Conservation (phyloP, 2,797 vertebrate genomes). For the Poecile montanus region DNA sequence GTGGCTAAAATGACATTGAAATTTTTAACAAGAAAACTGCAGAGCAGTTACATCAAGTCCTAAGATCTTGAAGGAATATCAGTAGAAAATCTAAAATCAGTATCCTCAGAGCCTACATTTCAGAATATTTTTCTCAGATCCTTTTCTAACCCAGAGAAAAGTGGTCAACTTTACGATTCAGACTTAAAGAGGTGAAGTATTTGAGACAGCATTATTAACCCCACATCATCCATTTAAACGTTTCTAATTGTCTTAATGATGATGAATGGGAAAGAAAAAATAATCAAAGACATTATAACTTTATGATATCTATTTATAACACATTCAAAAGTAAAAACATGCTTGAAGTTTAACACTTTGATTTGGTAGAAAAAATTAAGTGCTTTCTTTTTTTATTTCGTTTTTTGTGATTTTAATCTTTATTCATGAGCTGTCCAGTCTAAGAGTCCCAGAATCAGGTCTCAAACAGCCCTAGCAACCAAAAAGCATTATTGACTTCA, state of each 20-base stretch:
- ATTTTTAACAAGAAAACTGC: background rate
- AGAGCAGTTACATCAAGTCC: background rate
- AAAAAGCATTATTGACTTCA: background rate
- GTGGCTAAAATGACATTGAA: background rate
- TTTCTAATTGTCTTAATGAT: background rate
- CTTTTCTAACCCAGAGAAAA: background rate
- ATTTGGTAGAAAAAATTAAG: background rate
- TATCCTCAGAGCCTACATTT: background rate
- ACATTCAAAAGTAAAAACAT: background rate
- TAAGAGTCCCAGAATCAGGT: background rate
- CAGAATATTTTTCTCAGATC: background rate
- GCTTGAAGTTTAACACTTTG: background rate
- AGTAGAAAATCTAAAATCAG: background rate
- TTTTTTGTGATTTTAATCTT: background rate
- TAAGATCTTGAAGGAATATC: background rate
- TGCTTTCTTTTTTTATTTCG: rapidly evolving
- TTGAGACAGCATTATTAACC: background rate
- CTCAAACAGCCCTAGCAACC: background rate
- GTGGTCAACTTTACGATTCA: background rate
- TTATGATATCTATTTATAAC: background rate
- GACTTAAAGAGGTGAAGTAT: background rate
- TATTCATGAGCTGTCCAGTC: background rate
- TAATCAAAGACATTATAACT: background rate
- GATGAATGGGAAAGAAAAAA: background rate
- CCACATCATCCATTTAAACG: background rate